Conservation (phyloP, 1,140 invertebrate genomes). For the Achatina immaculata region DNA sequence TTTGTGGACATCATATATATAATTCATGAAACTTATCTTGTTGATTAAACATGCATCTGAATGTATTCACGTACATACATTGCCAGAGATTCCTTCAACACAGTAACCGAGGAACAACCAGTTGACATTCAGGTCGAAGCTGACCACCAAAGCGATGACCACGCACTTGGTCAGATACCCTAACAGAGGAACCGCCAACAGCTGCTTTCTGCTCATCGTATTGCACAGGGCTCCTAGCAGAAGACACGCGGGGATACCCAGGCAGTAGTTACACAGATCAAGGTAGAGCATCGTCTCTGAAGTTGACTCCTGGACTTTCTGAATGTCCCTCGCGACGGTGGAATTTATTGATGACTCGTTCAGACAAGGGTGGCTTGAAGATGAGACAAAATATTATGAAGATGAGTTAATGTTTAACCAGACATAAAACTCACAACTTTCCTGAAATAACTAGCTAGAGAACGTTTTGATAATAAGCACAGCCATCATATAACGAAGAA, state of each 20-base stretch:
- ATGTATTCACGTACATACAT: background rate
- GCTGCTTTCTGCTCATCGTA: constrained; percentile 9
- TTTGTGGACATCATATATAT: no score
- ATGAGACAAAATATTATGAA: background rate
- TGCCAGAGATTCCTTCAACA: constrained; percentile 2
- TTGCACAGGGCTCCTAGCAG: constrained; percentile 32
- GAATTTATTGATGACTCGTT: background rate
- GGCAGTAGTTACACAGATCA: background rate
- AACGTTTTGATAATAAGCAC: no score
- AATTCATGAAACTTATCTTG: no score
- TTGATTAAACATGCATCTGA: no score
- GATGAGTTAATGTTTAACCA: no score
- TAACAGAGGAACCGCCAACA: background rate
- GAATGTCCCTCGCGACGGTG: no score
- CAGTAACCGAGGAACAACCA: constrained; percentile 24
- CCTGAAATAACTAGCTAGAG: no score
- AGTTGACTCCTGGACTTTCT: background rate
- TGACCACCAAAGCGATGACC: background rate
- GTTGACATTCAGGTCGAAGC: constrained; percentile 12
- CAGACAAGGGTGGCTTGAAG: background rate
- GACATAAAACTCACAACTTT: no score
- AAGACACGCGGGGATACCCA: background rate
- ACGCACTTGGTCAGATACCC: constrained; percentile 9
- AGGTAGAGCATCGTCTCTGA: background rate
- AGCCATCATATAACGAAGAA: no score